These are phyloP conservation scores for Catharus fuscescens DNA, from an alignment of 2,113 vertebrate species.

Conservation along the genomic window DNA sequence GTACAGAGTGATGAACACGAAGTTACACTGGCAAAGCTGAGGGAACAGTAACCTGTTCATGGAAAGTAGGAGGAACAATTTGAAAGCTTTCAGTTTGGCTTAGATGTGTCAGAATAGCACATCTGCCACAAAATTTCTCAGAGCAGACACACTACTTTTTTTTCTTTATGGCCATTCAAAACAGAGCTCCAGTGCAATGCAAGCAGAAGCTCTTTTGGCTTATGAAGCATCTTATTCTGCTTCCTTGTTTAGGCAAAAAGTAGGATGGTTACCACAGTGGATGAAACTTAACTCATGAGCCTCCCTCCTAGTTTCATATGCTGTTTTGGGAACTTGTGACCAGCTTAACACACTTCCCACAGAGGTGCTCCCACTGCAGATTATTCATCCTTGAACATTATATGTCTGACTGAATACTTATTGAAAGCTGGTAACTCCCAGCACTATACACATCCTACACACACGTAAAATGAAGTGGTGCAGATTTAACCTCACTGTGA, in stretches of 20 bases:
- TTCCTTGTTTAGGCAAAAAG: not conserved
- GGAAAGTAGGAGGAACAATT: not conserved
- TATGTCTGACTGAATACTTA: not conserved
- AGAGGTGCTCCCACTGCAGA: not conserved
- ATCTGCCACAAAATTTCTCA: not conserved
- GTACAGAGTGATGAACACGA: not conserved
- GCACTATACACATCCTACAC: not conserved
- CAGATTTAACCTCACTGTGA: not conserved
- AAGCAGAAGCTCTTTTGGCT: not conserved
- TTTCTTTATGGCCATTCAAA: not conserved
- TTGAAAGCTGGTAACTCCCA: not conserved
- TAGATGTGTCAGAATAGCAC: not conserved
- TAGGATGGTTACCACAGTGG: not conserved
- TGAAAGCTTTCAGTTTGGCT: not conserved
- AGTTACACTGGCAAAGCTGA: not conserved
- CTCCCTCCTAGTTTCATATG: not conserved
- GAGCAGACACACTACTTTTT: not conserved
- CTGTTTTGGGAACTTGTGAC: not conserved
- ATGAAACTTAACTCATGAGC: accelerated
- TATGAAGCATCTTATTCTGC: not conserved
- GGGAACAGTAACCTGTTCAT: not conserved
- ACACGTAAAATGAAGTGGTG: accelerated
- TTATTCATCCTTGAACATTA: not conserved
- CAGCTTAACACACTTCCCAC: not conserved
- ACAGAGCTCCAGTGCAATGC: not conserved